phyloP scores from a whole-genome alignment of 2,113 vertebrate genomes.

The Chascanopsetta lugubris region DNA sequence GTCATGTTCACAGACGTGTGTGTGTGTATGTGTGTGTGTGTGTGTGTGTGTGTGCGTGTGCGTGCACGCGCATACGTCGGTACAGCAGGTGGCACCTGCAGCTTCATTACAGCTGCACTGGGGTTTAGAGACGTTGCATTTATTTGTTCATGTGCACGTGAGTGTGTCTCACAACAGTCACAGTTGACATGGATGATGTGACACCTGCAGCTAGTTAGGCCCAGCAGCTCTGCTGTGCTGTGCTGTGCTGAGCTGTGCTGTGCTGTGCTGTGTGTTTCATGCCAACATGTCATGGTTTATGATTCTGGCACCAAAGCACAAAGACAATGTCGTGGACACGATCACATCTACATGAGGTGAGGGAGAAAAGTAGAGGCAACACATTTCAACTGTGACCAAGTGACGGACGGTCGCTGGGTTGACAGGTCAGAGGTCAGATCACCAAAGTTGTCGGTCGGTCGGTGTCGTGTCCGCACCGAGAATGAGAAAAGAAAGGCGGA shows the following conservation, averaged over 20 bases:
- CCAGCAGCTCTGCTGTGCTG: not conserved
- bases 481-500: too few species aligned
- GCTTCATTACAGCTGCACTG: conserved; percentile 18
- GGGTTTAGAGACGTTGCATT: conserved; percentile 19
- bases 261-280: not conserved
- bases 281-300: not conserved
- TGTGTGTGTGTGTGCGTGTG: not conserved
- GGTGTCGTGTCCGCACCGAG: too few species aligned
- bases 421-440: too few species aligned
- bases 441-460: too few species aligned
- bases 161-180: not conserved
- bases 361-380: too few species aligned
- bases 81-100: conserved; percentile 41
- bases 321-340: too few species aligned
- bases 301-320: too few species aligned
- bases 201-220: not conserved
- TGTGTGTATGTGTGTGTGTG: not conserved
- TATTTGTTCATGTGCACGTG: conserved; percentile 8
- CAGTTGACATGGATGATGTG: not conserved
- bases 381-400: too few species aligned
- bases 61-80: not conserved
- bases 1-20: conserved; percentile 16
- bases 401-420: too few species aligned
- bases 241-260: too few species aligned
- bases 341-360: too few species aligned